phyloP scores from a whole-genome alignment of 2,888 invertebrate species.

The Pristionchus japonicus region DNA sequence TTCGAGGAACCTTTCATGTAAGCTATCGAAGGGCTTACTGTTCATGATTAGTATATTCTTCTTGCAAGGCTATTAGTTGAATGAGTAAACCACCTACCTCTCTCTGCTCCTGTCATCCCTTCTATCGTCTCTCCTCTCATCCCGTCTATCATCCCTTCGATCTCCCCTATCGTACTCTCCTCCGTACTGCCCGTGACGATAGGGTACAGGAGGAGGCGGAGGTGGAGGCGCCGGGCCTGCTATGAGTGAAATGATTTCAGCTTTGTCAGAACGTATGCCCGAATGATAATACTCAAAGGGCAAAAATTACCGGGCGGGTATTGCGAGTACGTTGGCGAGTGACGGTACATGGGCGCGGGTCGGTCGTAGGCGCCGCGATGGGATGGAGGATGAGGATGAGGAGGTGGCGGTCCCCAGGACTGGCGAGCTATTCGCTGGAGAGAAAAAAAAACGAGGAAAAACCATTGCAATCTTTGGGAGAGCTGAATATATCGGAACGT shows the following conservation, averaged over 20 bases:
- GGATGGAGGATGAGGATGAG: not conserved
- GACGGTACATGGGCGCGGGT: not conserved
- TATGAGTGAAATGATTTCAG: not conserved
- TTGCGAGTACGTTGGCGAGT: constrained; percentile 13
- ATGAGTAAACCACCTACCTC: not conserved
- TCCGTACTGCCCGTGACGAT: not conserved
- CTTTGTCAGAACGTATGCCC: too few relatives aligned
- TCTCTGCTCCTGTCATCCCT: constrained; percentile 18
- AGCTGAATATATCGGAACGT: not conserved
- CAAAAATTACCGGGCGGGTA: constrained; percentile 30
- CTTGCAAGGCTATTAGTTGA: too few relatives aligned
- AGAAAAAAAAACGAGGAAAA: not conserved
- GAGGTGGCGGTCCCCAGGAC: not conserved
- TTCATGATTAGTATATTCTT: too few relatives aligned
- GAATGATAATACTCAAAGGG: too few relatives aligned
- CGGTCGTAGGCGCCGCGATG: not conserved
- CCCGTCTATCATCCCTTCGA: not conserved
- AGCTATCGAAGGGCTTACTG: too few relatives aligned
- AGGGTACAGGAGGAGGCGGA: not conserved
- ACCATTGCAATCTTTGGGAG: not conserved
- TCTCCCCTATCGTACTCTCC: not conserved
- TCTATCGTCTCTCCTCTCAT: not conserved
- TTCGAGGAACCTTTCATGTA: too few relatives aligned
- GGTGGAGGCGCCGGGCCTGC: constrained; percentile 9
- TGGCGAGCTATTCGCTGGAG: not conserved